Conservation (phyloP, 2,113 vertebrate species). For the Origma solitaria region DNA sequence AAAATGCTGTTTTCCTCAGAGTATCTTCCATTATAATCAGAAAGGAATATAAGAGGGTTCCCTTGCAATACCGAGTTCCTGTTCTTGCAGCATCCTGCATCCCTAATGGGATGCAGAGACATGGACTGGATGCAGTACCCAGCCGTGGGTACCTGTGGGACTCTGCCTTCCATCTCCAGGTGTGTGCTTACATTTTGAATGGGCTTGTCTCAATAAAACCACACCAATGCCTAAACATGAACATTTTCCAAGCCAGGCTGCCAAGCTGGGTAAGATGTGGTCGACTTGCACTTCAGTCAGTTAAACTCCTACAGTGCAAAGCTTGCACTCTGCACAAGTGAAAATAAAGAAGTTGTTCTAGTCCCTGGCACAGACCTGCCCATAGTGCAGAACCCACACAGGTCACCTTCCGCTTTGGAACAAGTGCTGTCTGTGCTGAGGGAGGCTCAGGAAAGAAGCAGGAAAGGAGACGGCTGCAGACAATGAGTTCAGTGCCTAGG, state of each 20-base stretch:
- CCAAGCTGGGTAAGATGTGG: background rate
- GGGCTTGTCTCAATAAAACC: background rate
- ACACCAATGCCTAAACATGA: background rate
- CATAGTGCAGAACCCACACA: background rate
- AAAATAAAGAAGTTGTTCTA: background rate
- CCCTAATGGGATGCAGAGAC: background rate
- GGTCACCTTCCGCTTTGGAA: constrained; percentile 30
- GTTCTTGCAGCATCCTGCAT: background rate
- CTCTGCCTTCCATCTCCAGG: background rate
- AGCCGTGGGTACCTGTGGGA: background rate
- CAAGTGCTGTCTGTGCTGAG: background rate
- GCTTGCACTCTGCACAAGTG: background rate
- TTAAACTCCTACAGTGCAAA: background rate
- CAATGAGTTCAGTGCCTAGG: constrained; percentile 21
- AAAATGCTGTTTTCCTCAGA: background rate
- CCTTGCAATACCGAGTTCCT: background rate
- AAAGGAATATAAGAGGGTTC: background rate
- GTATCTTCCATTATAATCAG: background rate
- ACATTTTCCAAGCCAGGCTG: background rate
- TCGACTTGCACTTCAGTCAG: background rate
- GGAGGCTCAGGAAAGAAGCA: constrained; percentile 37
- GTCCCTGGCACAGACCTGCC: background rate
- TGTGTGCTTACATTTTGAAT: background rate
- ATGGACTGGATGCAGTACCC: background rate
- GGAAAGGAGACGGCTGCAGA: constrained; percentile 4